Percentiles rank a stretch among this genome's conserved stretches.
Evolutionary conservation across 1,140 invertebrate species (phyloP).

Genomic region (Drosophila paulistorum): DNA sequence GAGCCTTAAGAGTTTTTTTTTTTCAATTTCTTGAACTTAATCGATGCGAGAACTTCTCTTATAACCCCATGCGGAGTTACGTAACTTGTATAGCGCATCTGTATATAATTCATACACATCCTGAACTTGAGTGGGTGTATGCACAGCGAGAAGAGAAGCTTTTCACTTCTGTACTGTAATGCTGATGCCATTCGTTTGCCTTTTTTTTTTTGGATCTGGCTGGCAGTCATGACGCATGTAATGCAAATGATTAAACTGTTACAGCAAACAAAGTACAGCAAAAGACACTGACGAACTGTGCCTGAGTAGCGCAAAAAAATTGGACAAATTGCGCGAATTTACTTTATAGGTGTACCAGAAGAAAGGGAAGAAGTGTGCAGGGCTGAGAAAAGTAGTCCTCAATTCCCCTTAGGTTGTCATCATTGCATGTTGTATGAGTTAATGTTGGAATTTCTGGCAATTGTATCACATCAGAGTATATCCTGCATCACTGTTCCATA

Average conservation of each 20-base stretch:
- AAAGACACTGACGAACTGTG: conserved; percentile 76
- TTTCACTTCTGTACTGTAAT: no score
- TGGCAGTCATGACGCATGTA: conserved; percentile 48
- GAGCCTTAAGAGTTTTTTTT: not conserved
- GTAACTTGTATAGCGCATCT: conserved; percentile 22
- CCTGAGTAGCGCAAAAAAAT: conserved; percentile 28
- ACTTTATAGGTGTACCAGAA: no score
- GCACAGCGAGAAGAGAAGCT: no score
- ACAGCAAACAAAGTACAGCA: conserved; percentile 65
- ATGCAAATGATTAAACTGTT: conserved; percentile 76
- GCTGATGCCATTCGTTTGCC: no score
- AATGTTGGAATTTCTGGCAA: conserved; percentile 66
- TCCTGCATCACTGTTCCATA: no score
- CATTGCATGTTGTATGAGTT: conserved; percentile 60
- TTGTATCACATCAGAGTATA: conserved; percentile 41
- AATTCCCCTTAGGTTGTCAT: conserved; percentile 44
- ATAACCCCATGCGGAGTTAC: not conserved
- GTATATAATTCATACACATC: conserved; percentile 42
- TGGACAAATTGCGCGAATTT: not conserved
- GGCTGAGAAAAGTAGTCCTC: conserved; percentile 20
- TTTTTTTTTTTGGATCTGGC: not conserved
- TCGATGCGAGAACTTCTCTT: conserved; percentile 20
- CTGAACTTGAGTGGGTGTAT: conserved; percentile 8
- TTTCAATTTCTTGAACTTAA: not conserved
- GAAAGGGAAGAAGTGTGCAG: not conserved